phyloP scores from a whole-genome alignment of 2,113 vertebrate genomes.

The Neolamprologus caudopunctatus region DNA sequence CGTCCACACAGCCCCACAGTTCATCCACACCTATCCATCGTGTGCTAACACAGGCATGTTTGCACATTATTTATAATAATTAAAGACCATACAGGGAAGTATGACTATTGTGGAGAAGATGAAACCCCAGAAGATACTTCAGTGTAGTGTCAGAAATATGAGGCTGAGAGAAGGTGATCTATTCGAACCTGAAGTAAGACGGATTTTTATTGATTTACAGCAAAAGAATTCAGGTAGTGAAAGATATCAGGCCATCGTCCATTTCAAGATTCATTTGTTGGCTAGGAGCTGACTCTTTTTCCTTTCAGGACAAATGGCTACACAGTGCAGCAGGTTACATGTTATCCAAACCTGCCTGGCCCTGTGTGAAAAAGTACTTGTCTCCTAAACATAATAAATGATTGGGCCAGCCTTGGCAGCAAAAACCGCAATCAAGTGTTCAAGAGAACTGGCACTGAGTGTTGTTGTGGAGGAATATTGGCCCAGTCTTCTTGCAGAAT shows the following conservation, averaged over 20 bases:
- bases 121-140: not conserved
- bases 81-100: not conserved
- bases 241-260: not conserved
- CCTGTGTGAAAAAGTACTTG: not conserved
- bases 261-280: not conserved
- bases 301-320: not conserved
- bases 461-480: not conserved
- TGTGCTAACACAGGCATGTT: not conserved
- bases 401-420: not conserved
- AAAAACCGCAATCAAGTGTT: not conserved
- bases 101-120: not conserved
- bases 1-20: not conserved
- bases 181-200: not conserved
- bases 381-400: not conserved
- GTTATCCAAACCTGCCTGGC: not conserved
- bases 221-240: not conserved
- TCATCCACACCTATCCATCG: not conserved
- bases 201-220: not conserved
- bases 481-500: not conserved
- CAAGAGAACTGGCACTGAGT: not conserved
- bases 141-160: not conserved
- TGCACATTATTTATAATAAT: not conserved
- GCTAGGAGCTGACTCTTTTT: not conserved
- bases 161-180: not conserved
- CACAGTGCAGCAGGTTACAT: not conserved